A percentile compares a stretch with the other conserved stretches of the same genome.
phyloP scores from a whole-genome alignment of 1,140 invertebrate genomes.

The Euschistus heros region DNA sequence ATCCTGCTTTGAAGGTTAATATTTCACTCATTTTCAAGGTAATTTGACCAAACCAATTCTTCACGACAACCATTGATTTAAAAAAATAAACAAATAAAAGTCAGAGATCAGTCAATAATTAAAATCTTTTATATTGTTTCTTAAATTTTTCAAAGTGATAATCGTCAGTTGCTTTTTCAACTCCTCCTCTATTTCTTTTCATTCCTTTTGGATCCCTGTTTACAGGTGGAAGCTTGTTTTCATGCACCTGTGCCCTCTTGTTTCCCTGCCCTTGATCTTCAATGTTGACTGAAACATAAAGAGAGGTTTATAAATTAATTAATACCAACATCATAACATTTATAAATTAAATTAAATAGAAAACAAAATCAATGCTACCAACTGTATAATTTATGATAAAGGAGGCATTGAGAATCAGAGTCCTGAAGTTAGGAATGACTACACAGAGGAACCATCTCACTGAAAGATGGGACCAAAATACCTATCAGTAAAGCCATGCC shows the following conservation, averaged over 20 bases:
- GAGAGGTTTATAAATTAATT: not conserved
- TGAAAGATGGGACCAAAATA: no score
- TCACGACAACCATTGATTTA: no score
- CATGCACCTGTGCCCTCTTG: not conserved
- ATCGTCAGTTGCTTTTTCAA: conserved; percentile 89
- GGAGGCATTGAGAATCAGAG: no score
- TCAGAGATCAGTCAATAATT: no score
- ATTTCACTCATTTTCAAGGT: no score
- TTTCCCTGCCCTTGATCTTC: conserved; percentile 3
- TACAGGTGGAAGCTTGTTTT: not conserved
- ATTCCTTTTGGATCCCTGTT: not conserved
- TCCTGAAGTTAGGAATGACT: no score
- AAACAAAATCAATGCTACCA: not conserved
- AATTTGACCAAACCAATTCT: no score
- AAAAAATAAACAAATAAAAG: no score
- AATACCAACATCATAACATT: not conserved
- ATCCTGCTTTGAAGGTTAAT: no score
- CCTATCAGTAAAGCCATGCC: no score
- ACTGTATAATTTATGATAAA: no score
- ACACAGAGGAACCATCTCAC: no score
- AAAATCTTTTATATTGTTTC: conserved; percentile 68
- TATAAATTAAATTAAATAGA: not conserved
- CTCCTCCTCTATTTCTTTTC: conserved; percentile 38
- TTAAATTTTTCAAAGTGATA: conserved; percentile 95
- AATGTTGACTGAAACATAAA: conserved; percentile 5